Evolutionary conservation across 1,140 invertebrate genomes (phyloP).

Genomic region (Temnothorax nylanderi): DNA sequence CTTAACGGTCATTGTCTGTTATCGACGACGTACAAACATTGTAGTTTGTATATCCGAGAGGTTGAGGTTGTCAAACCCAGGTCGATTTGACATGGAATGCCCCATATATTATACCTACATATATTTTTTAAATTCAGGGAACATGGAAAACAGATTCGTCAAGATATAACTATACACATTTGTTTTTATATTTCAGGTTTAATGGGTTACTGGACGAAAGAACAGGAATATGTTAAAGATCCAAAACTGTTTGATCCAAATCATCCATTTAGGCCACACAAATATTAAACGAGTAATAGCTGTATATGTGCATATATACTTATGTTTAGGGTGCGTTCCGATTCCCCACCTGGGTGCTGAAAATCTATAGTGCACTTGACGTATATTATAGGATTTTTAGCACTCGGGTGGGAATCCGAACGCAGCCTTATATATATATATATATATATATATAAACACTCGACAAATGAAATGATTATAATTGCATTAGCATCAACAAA

Average conservation of each 20-base stretch:
- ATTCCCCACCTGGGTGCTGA: too few relatives aligned
- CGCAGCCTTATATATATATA: too few relatives aligned
- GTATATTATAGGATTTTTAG: too few relatives aligned
- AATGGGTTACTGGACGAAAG: slow-evolving; percentile 38
- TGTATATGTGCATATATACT: background rate
- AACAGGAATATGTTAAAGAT: slow-evolving; percentile 30
- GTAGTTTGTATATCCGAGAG: too few relatives aligned
- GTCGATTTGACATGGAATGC: too few relatives aligned
- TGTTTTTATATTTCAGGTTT: slow-evolving; percentile 27
- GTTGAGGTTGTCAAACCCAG: too few relatives aligned
- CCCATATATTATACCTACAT: background rate
- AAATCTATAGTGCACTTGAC: too few relatives aligned
- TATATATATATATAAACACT: background rate
- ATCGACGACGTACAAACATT: too few relatives aligned
- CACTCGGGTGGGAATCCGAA: too few relatives aligned
- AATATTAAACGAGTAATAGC: background rate
- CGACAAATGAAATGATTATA: background rate
- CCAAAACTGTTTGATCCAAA: slow-evolving; percentile 49
- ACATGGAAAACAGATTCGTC: background rate
- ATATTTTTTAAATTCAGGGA: background rate
- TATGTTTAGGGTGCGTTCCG: too few relatives aligned
- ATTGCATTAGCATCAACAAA: background rate
- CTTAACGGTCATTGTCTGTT: too few relatives aligned
- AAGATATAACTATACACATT: background rate
- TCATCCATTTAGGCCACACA: slow-evolving; percentile 33